Percentiles rank a stretch among this genome's conserved stretches.
These are phyloP conservation scores for Alouatta palliata DNA, from an alignment of 2,113 vertebrate genomes.

Conservation along the genomic window DNA sequence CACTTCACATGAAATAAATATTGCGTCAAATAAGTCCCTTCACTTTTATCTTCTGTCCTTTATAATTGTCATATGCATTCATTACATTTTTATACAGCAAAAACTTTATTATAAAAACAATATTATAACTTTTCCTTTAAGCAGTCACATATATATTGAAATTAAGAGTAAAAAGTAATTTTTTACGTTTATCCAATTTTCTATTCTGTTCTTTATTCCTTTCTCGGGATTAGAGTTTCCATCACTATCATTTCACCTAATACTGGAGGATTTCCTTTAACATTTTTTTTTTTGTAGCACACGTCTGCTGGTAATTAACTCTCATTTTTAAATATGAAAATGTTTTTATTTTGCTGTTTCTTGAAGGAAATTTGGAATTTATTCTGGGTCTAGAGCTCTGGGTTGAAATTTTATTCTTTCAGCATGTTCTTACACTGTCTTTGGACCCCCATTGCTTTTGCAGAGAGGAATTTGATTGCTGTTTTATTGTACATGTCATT, in stretches of 20 bases:
- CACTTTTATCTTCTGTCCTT: neutral
- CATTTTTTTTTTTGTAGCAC: neutral
- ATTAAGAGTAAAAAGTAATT: neutral
- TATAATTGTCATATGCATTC: neutral
- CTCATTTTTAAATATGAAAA: neutral
- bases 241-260: neutral
- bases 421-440: neutral
- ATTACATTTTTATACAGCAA: neutral
- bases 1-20: neutral
- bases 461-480: neutral
- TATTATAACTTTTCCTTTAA: neutral
- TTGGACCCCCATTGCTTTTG: neutral
- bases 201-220: neutral
- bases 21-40: neutral
- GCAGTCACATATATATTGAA: neutral
- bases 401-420: neutral
- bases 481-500: neutral
- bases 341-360: neutral
- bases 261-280: neutral
- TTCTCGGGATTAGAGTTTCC: neutral
- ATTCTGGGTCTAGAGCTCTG: neutral
- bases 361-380: neutral
- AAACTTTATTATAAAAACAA: neutral
- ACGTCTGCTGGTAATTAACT: neutral
- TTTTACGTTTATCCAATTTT: neutral